A percentile compares a stretch with the other conserved stretches of the same genome.
phyloP scores from a whole-genome alignment of 2,888 invertebrate genomes.

The Escarpia spicata region DNA sequence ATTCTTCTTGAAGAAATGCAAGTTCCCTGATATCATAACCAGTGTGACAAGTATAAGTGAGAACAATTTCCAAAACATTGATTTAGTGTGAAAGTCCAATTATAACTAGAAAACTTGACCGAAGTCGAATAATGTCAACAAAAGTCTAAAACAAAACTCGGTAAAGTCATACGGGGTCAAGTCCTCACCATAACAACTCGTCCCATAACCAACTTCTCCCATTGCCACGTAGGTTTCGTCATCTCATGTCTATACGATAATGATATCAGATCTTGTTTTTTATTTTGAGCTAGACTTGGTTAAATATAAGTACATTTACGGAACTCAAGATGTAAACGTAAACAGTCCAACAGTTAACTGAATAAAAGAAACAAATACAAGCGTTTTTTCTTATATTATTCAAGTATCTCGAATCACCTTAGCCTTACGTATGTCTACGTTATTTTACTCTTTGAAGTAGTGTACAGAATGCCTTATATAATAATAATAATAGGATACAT shows the following conservation, averaged over 20 bases:
- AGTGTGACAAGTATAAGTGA: neutral
- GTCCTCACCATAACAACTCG: neutral
- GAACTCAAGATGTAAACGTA: too few species aligned
- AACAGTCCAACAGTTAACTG: too few species aligned
- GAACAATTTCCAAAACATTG: neutral
- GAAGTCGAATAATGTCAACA: conserved; percentile 20
- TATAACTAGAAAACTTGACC: neutral
- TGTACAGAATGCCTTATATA: too few species aligned
- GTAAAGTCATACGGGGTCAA: neutral
- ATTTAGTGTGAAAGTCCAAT: neutral
- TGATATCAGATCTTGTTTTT: neutral
- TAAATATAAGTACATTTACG: too few species aligned
- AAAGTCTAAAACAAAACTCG: neutral
- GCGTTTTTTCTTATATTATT: too few species aligned
- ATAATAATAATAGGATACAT: too few species aligned
- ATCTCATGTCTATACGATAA: neutral
- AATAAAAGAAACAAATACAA: too few species aligned
- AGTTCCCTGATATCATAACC: neutral
- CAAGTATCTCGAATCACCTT: too few species aligned
- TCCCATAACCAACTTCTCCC: neutral
- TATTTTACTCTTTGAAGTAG: too few species aligned
- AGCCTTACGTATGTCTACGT: too few species aligned
- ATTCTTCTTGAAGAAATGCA: conserved; percentile 36
- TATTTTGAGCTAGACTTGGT: neutral
- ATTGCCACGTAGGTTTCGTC: neutral